phyloP scores from a whole-genome alignment of 1,140 invertebrate genomes.

The Teleopsis dalmanni region DNA sequence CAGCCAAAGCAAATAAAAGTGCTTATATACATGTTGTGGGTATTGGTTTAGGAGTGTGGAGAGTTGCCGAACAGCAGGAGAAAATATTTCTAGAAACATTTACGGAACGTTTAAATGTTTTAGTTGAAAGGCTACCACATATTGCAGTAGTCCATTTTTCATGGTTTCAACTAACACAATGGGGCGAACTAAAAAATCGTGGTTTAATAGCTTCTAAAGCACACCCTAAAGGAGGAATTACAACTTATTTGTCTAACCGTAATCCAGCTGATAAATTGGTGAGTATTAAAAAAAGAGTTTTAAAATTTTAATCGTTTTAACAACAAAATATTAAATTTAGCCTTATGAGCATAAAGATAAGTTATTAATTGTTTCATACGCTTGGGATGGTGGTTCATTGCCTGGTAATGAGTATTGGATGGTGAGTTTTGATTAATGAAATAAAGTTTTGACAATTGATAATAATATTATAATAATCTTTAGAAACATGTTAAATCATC shows the following conservation, averaged over 20 bases:
- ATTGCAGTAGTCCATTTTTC: constrained; percentile 22
- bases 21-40: constrained; percentile 20
- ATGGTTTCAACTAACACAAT: constrained; percentile 17
- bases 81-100: constrained; percentile 24
- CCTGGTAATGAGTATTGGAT: constrained; percentile 54
- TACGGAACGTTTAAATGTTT: constrained; percentile 16
- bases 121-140: constrained; percentile 15
- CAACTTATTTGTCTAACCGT: constrained; percentile 14
- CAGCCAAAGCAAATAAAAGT: constrained; percentile 7
- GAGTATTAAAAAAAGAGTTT: background rate
- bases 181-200: constrained; percentile 15
- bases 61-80: constrained; percentile 20
- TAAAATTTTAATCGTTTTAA: no score
- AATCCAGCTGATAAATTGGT: constrained; percentile 22
- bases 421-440: constrained; percentile 4
- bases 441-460: background rate
- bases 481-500: constrained; percentile 24
- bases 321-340: constrained; percentile 1
- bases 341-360: constrained; percentile 12
- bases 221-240: constrained; percentile 20
- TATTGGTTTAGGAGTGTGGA: constrained; percentile 18
- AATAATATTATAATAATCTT: background rate
- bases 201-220: constrained; percentile 10
- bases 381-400: constrained; percentile 57
- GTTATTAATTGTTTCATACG: constrained; percentile 52